Base-by-base conservation (phyloP, 2,113 vertebrate genomes). In the Misgurnus anguillicaudatus region DNA sequence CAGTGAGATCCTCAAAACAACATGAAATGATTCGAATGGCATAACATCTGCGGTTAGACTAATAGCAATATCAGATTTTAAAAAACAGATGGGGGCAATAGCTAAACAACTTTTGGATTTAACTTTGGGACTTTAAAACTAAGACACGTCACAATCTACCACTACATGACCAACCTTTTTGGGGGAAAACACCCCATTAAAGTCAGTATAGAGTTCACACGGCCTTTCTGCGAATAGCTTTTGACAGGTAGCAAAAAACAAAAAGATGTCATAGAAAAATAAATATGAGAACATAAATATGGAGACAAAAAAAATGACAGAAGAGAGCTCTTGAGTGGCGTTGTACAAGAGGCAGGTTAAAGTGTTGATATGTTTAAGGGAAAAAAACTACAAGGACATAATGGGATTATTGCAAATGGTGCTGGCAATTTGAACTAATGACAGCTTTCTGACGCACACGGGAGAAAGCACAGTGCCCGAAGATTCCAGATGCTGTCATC, bases 141-240 rank as follows among this genome's bases (percentile, higher is more conserved):
- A 81, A 41, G 57, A 36, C 42, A 76, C 17, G 68, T 71, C 36
- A 60, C 19, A 60, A 39, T 79, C 70, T 78, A 84, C 6, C 31
- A 36, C 79, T 65, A 82, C 79, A 78, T 58, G 87, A 96, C 94
- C 91, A 95, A 95, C 95, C 94, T 98, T 95, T 90, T 95, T 94
- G 6, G 94, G 94, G 88, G 94, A 97, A 93, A 98, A 96, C 75
- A 95, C 94, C 92, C 95, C 95, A 90, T 82, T 93, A 93, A 95
- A 95, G 91, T 97, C 94, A 87, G 96, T 90, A 94, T 94, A 95
- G 88, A 98, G 94, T 91, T 97, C 95, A 90, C 94, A 97, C 82
- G 93, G 91, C 90, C 91, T 95, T 92, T 94, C 91, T 89, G 87
- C 86, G 84, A 94, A 95, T 90, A 92, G 92, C 93, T 97, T 92